Evolutionary conservation across 2,888 invertebrate genomes (phyloP), one percentile per base, ranked within the genome.

Genomic region (Drosophila anomelani): DNA sequence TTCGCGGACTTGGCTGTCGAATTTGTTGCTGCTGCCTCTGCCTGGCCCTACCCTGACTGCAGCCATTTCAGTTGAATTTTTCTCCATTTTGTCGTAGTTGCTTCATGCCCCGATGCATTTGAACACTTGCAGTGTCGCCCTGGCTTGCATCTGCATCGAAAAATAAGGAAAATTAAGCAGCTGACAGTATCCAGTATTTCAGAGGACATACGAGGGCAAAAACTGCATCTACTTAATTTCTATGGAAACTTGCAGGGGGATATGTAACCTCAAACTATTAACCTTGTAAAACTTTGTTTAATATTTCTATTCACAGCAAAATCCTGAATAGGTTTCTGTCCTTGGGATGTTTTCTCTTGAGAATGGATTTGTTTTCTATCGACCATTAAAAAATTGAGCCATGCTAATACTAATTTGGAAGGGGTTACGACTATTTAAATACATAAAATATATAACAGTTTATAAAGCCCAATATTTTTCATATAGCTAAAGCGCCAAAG

Each of bases 101-200:
- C 79, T 86, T 88, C 80, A 88, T 84, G 89, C 68, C 46, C 76
- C 77, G 87, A 64, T 85, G 85, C 87, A 75, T 87, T 49, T 64
- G 78, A 85, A 81, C 87, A 79, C 84, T 86, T 81, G 73, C 81
- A 63, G 57, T 75, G 82, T 75, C 64, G 73, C 54, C 57, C 61
- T 67, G 56, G 73, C 57, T 59, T 66, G 58, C 72, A 80, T 73
- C 75, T 76, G 76, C 77, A 77, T 74, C 46, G 67, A 56, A 72
- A 75, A 56, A 57, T 64, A 32, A 20, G 23, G 26, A 34, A 46
- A 47, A 69, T n/a, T 17, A 13, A 34, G 39, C 39, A 57, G 44
- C 70, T 71, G 74, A 66, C 69, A 34, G 34, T 20, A 58, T 51
- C 53, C 69, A 55, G 53, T 17, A 29, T 36, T 49, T 26, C 20